Percentiles rank a stretch among this genome's conserved stretches.
Evolutionary conservation across 2,113 vertebrate genomes (phyloP).

Genomic region (Rhinopithecus roxellana): DNA sequence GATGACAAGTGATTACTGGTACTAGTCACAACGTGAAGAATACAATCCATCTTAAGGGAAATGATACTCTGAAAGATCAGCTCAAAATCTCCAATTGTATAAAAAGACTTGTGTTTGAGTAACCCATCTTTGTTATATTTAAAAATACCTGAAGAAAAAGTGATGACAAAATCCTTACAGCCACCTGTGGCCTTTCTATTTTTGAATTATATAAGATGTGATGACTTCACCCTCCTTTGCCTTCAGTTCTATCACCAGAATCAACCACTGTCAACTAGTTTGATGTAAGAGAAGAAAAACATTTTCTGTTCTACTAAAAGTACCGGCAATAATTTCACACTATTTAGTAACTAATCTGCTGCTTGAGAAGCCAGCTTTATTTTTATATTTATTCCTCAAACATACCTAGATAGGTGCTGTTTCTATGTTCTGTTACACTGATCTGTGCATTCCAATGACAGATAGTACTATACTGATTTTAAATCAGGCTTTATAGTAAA

Average conservation of each 20-base stretch:
- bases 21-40: neutral
- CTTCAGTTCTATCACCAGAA: neutral
- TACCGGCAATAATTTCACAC: neutral
- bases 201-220: neutral
- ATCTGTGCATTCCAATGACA: neutral
- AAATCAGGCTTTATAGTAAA: constrained; percentile 14
- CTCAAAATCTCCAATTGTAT: neutral
- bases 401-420: neutral
- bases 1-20: neutral
- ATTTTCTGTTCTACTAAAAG: neutral
- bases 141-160: neutral
- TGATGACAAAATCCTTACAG: neutral
- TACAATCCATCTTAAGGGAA: neutral
- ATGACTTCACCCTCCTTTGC: neutral
- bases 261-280: neutral
- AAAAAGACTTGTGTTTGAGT: neutral
- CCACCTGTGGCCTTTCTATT: neutral
- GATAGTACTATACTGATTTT: neutral
- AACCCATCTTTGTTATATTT: neutral
- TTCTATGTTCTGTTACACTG: neutral
- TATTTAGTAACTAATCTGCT: neutral
- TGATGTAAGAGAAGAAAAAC: neutral
- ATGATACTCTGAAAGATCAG: neutral
- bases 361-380: neutral
- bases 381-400: constrained; percentile 3